These are phyloP conservation scores for Siphlonurus alternatus DNA, from an alignment of 2,888 invertebrate genomes.

Conservation along the genomic window DNA sequence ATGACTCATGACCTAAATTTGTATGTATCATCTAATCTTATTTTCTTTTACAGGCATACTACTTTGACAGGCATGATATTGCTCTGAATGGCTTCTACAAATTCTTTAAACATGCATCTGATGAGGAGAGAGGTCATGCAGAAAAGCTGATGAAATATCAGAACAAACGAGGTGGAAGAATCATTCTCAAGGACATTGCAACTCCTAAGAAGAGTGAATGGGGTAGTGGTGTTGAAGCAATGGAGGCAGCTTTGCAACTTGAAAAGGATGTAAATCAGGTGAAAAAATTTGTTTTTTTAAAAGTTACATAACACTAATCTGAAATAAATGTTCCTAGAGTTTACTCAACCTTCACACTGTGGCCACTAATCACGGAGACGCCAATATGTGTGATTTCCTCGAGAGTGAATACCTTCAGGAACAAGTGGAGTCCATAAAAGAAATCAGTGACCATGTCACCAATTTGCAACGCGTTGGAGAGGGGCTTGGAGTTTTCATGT, in stretches of 20 bases:
- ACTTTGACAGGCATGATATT: conserved; percentile 69
- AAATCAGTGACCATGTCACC: conserved; percentile 51
- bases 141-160: conserved; percentile 51
- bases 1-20: no score
- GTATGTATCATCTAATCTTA: no score
- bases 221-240: conserved; percentile 49
- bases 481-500: conserved; percentile 42
- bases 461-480: conserved; percentile 49
- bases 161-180: conserved; percentile 61
- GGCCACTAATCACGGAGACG: conserved; percentile 46
- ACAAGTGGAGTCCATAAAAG: conserved; percentile 50
- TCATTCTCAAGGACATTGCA: conserved; percentile 43
- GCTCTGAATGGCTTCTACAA: conserved; percentile 49
- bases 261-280: conserved; percentile 67
- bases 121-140: conserved; percentile 69
- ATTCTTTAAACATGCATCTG: conserved; percentile 56
- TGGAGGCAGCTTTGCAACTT: conserved; percentile 51
- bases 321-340: no score
- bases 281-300: conserved; percentile 10
- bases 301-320: no score
- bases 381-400: conserved; percentile 54
- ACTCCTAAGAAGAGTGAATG: conserved; percentile 38
- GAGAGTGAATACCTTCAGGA: conserved; percentile 52
- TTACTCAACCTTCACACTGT: conserved; percentile 47
- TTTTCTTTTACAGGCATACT: conserved; percentile 39